A percentile compares a stretch with the other conserved stretches of the same genome.
phyloP scores from a whole-genome alignment of 2,113 vertebrate species.

The Dolichallabes microphthalmus region DNA sequence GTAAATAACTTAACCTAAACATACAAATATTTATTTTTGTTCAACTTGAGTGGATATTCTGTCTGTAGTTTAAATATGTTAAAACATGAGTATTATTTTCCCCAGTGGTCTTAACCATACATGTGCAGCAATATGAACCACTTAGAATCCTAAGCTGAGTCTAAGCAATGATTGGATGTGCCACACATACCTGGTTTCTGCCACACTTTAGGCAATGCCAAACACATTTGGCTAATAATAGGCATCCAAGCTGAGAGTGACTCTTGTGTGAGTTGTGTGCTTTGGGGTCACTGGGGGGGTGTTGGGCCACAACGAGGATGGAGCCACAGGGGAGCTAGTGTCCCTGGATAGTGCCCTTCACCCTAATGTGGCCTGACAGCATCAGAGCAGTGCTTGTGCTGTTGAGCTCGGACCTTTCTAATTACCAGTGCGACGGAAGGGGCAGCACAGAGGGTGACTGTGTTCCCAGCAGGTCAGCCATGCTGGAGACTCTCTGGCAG shows the following conservation, averaged over 20 bases:
- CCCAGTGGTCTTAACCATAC: background rate
- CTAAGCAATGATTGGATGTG: background rate
- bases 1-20: too few relatives aligned
- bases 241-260: constrained; percentile 34
- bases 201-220: constrained; percentile 21
- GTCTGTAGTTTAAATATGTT: too few relatives aligned
- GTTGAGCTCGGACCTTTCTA: constrained; percentile 73
- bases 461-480: constrained; percentile 86
- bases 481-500: constrained; percentile 82
- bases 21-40: too few relatives aligned
- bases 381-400: constrained; percentile 82
- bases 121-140: background rate
- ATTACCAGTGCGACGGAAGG: constrained; percentile 72
- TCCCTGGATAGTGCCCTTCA: constrained; percentile 50
- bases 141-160: constrained; percentile 7
- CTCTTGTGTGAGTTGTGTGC: constrained; percentile 43
- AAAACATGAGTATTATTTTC: too few relatives aligned
- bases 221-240: constrained; percentile 46
- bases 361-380: constrained; percentile 77
- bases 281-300: constrained; percentile 41
- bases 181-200: constrained; percentile 17
- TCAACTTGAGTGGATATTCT: too few relatives aligned
- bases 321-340: constrained; percentile 51
- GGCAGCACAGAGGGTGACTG: constrained; percentile 74
- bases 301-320: constrained; percentile 24